Base-by-base conservation (phyloP, 2,888 invertebrate genomes). In the Lordiphosa fenestrarum region DNA sequence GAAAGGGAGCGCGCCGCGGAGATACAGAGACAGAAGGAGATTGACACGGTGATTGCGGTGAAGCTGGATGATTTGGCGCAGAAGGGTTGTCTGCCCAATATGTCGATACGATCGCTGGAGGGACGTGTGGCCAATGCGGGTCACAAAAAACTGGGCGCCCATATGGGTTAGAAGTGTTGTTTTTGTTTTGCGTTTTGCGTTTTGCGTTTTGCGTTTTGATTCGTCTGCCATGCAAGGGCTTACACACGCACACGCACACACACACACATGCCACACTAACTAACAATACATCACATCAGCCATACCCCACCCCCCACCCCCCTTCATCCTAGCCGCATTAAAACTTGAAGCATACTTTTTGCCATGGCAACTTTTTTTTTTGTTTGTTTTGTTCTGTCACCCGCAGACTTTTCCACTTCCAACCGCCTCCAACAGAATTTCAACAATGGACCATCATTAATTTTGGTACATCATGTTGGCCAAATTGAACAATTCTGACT, bases 1-100 rank as follows among this genome's bases (percentile, higher is more conserved):
- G 68, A 64, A 0, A 35, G 48, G 4, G 35, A 35, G 0, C 44
- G 61, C 0, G 56, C 47, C 0, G 13, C 62, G 12, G 76, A 82
- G 41, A 44, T 25, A 5, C 62, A 61, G 25, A 63, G 69, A 2
- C 73, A 75, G 6, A 67, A 73, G 33, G 80, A 84, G 51, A 80
- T 80, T 35, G 83, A 83, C n/a, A 71, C 66, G 55, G 83, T 80
- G 4, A 76, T 80, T 36, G 53, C 62, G 4, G 73, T 80, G 0
- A 82, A 82, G 23, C 53, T 80, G 35, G 57, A 78, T 44, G 76
- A 80, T 13, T 30, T 84, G 35, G 48, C 63, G 13, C 59, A 63
- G 3, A 75, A 69, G 2, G 56, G 53, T 6, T 82, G 83, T 7
- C 21, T 84, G 48, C 71, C 80, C 0, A 38, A 48, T 5, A 33